These are phyloP conservation scores for Melipona quadrifasciata DNA, from an alignment of 1,140 invertebrate genomes.

Conservation along the genomic window DNA sequence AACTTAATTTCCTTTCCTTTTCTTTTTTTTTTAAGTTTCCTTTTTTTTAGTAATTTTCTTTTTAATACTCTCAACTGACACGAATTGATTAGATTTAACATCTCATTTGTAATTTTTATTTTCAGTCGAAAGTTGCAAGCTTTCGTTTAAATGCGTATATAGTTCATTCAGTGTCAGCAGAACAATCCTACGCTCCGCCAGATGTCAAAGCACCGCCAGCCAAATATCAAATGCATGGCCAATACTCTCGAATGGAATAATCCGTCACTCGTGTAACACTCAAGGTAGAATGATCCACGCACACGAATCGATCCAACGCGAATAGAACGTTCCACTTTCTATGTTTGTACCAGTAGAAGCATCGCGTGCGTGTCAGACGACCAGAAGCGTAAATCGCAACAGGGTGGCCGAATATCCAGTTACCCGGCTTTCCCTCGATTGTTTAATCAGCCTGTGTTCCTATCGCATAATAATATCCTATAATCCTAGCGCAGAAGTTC, in stretches of 20 bases:
- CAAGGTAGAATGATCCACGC: slow-evolving; percentile 15
- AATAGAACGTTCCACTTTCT: slow-evolving; percentile 38
- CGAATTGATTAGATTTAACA: no score
- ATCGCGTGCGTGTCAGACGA: neutral
- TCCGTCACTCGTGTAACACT: neutral
- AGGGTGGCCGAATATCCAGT: neutral
- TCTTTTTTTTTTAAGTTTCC: no score
- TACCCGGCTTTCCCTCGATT: neutral
- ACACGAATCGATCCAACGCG: slow-evolving; percentile 10
- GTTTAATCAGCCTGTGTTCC: neutral
- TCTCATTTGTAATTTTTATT: no score
- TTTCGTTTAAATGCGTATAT: no score
- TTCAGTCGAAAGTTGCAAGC: no score
- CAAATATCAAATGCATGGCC: neutral
- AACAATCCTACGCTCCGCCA: neutral
- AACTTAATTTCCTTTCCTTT: no score
- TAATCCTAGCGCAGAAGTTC: neutral
- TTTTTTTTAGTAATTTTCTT: no score
- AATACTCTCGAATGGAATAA: slow-evolving; percentile 9
- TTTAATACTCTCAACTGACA: no score
- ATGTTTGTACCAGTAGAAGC: neutral
- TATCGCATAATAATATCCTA: neutral
- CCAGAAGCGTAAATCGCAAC: neutral
- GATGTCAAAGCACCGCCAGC: neutral
- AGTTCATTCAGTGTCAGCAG: neutral